These are phyloP conservation scores for Planococcus citri DNA, from an alignment of 1,140 invertebrate genomes.

Conservation along the genomic window DNA sequence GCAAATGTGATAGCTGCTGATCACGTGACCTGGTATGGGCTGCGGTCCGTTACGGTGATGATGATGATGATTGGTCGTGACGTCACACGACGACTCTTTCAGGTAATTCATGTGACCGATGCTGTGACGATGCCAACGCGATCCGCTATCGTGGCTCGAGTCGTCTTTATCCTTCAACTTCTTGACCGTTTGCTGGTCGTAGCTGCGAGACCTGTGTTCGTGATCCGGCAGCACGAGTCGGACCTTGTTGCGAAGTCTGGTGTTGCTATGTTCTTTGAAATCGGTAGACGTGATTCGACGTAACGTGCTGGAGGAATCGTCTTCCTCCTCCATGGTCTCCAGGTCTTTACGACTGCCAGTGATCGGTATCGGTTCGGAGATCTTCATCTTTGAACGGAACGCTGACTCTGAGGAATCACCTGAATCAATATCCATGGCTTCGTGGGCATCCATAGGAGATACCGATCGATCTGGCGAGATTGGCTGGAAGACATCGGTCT, in stretches of 20 bases:
- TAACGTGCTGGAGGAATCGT: not conserved
- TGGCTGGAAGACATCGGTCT: not conserved
- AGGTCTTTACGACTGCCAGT: slow-evolving; percentile 31
- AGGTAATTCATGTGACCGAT: slow-evolving; percentile 13
- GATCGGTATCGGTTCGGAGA: slow-evolving; percentile 54
- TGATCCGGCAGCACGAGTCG: slow-evolving; percentile 33
- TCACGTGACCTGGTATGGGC: not conserved
- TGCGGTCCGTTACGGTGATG: no score
- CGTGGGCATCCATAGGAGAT: slow-evolving; percentile 18
- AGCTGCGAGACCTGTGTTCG: slow-evolving; percentile 48
- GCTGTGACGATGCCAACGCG: slow-evolving; percentile 20
- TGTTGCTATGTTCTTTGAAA: not conserved
- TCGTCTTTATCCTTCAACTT: not conserved
- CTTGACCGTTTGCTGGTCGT: slow-evolving; percentile 38
- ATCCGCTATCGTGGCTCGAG: slow-evolving; percentile 10
- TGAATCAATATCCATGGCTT: slow-evolving; percentile 6
- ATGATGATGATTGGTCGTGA: not conserved
- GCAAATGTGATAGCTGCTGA: not conserved
- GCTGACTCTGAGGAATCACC: slow-evolving; percentile 32
- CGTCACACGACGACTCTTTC: not conserved
- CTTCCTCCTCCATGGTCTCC: slow-evolving; percentile 13
- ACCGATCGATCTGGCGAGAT: slow-evolving; percentile 14
- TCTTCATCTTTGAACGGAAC: slow-evolving; percentile 33
- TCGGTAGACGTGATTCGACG: not conserved
- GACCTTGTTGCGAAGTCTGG: not conserved